Conservation (phyloP, 2,113 vertebrate genomes). For the Neotragus pygmaeus region DNA sequence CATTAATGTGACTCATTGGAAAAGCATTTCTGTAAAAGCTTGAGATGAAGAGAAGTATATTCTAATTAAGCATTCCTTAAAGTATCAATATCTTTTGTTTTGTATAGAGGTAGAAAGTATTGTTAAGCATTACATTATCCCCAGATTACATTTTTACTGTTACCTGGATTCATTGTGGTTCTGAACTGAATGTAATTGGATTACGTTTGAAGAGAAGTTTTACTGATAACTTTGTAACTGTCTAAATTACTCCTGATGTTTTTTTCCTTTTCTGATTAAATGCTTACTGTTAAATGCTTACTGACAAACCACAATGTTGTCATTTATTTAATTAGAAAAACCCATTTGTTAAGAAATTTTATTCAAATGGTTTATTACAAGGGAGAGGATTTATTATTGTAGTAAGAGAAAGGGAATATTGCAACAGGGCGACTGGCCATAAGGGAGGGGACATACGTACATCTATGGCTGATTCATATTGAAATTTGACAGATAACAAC, state of each 20-base stretch:
- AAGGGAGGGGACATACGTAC: not conserved
- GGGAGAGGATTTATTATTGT: not conserved
- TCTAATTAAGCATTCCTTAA: slow-evolving; percentile 22
- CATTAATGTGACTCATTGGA: not conserved
- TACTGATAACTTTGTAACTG: not conserved
- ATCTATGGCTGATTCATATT: not conserved
- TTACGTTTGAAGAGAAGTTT: slow-evolving; percentile 24
- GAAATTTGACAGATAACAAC: not conserved
- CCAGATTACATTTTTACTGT: not conserved
- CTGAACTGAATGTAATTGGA: not conserved
- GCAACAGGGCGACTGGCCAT: not conserved
- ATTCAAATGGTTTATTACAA: not conserved
- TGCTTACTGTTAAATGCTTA: not conserved
- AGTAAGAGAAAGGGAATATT: not conserved
- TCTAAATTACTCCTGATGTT: slow-evolving; percentile 8
- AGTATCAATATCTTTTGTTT: not conserved
- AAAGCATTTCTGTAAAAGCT: slow-evolving; percentile 20
- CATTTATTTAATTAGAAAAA: not conserved
- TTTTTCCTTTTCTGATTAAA: not conserved
- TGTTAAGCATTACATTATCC: not conserved
- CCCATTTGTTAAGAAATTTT: slow-evolving; percentile 1
- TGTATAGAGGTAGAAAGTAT: not conserved
- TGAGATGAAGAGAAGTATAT: not conserved
- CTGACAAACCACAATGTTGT: not conserved
- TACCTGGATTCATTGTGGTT: not conserved